Evolutionary conservation across 2,113 vertebrate genomes (phyloP), one percentile per base, ranked within the genome.

Genomic region (Xiphorhynchus elegans): DNA sequence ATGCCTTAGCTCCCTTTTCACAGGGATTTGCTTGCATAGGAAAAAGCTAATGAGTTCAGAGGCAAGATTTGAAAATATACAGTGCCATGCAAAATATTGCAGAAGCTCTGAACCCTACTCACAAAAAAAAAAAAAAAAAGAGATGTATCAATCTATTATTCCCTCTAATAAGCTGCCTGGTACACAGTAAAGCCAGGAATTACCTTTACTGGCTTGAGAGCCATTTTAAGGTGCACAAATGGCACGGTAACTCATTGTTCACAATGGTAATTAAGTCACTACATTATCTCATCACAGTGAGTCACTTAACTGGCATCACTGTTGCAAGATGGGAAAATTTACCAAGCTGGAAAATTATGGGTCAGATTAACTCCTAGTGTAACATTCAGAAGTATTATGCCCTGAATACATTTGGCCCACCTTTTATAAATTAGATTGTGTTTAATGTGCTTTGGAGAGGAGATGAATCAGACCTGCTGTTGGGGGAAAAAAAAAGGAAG

Each of bases 311-410:
- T 96, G 96, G 95, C 95, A 96, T 96, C 75, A 86, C 92, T 84
- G 40, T 94, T 95, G 96, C 95, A 96, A 94, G 88, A 96, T 90
- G 96, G 95, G 96, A 96, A 97, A 96, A 95, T 95, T 94, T 97
- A 96, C 95, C 96, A 97, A 90, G 76, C 37, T 95, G 96, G 95
- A 96, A 97, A 97, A 97, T 96, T 93, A 96, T 84, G 95, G 96
- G 92, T 95, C 93, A 96, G 93, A 96, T 97, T 96, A 97, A 96
- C 95, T 97, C 90, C 88, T 96, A 67, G 95, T 82, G 83, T 78
- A 95, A 73, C 88, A 93, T 92, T 92, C 86, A 94, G 74, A 95
- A 81, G 92, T 96, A 78, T 96, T 97, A 95, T 97, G 96, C 96
- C 96, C 96, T 90, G 92, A 93, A 84, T 93, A 93, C 96, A 93